Conservation (phyloP, 2,797 vertebrate genomes). For the Chaetodon trifasciatus region DNA sequence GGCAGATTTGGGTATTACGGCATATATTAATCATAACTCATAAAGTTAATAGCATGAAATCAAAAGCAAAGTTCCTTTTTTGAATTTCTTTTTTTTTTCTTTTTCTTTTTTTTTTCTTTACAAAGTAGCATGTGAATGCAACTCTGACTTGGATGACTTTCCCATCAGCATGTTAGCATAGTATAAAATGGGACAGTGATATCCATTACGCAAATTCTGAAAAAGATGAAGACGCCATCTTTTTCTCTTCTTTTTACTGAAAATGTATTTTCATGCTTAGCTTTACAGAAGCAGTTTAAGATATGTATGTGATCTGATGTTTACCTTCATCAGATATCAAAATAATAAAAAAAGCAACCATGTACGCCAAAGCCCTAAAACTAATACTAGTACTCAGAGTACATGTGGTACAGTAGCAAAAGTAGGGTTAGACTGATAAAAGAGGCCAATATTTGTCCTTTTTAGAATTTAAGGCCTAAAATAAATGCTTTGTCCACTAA, state of each 20-base stretch:
- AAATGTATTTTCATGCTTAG: constrained; percentile 15
- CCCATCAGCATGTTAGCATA: background rate
- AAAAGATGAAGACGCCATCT: constrained; percentile 30
- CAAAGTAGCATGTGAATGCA: constrained; percentile 33
- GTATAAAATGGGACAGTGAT: background rate
- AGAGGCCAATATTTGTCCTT: constrained; percentile 22
- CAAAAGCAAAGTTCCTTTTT: background rate
- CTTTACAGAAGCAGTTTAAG: constrained; percentile 19
- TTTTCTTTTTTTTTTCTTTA: no score
- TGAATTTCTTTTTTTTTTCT: background rate
- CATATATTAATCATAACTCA: background rate
- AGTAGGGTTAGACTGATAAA: constrained; percentile 36
- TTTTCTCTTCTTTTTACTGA: background rate
- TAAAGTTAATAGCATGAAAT: background rate
- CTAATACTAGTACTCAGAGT: background rate
- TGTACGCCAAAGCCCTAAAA: constrained; percentile 26
- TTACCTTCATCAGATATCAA: constrained; percentile 14
- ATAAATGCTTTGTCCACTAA: background rate
- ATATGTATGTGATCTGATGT: constrained; percentile 20
- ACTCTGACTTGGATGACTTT: background rate
- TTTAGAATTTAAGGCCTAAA: background rate
- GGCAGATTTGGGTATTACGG: background rate
- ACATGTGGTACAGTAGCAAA: constrained; percentile 30
- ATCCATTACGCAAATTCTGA: background rate
- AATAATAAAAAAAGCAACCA: constrained; percentile 31